Evolutionary conservation across 2,113 vertebrate species (phyloP), one percentile per base, ranked within the genome.

Genomic region (Triplophysa siluroides): DNA sequence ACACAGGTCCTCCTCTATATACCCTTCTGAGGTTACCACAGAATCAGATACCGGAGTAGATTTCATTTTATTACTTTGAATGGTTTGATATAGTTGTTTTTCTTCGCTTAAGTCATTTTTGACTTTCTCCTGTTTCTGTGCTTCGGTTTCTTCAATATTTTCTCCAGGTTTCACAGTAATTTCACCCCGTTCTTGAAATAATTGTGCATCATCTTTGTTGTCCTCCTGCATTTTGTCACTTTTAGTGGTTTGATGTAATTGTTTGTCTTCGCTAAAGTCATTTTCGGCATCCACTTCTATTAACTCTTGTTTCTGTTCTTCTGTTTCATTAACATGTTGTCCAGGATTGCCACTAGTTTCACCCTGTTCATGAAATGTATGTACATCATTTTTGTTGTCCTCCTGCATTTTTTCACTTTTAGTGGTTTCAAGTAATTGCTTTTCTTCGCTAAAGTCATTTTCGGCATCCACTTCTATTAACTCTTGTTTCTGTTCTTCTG

Each of bases 241-340:
- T 21, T 1, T 21, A 76, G 56, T 52, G 38, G 50, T 50, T 81
- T 56, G 33, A 62, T 73, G 29, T 75, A 23, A 65, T 68, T 18
- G 6, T 8, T 10, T 21, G 21, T 21, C 16, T 1, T 9, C 11
- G 8, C 19, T 58, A 13, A 79, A 80, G 75, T 8, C 16, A 41
- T 18, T 18, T 47, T 66, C 66, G 24, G 74, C 79, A 68, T 87
- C 83, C 68, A 23, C 70, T n/a, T 70, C 78, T 62, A 79, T 72
- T 60, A 66, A 60, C 64, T 74, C 43, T 45, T 52, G 54, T 50
- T 81, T 29, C 33, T 66, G 45, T 73, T 61, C 18, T 71, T 83
- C 81, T 70, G 79, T 50, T 58, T 76, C 72, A 86, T 76, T 79
- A 45, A 12, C 78, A 79, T 83, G 75, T 76, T 85, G 81, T 21